Evolutionary conservation across 2,113 vertebrate species (phyloP).

Genomic region (Oryctolagus cuniculus): mOryCun1.1 NC_091440.1:109462501-109463000

Average conservation of each 20-base stretch:
- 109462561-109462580: neutral
- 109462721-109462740: constrained; percentile 58
- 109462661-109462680: constrained; percentile 3
- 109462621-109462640: neutral
- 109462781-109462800: constrained; percentile 26
- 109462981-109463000: constrained; percentile 62
- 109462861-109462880: neutral
- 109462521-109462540: neutral
- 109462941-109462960: constrained; percentile 29
- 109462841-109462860: neutral
- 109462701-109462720: neutral
- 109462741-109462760: constrained; percentile 11
- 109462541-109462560: neutral
- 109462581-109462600: neutral
- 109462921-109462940: neutral
- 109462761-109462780: neutral
- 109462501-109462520: neutral
- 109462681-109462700: neutral
- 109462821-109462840: neutral
- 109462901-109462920: constrained; percentile 18
- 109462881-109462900: neutral
- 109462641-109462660: constrained; percentile 19
- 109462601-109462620: neutral
- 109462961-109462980: constrained; percentile 27
- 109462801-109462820: constrained; percentile 63